A percentile compares a stretch with the other conserved stretches of the same genome.
phyloP scores from a whole-genome alignment of 1,140 invertebrate species.

The Drosophila nasuta region DNA sequence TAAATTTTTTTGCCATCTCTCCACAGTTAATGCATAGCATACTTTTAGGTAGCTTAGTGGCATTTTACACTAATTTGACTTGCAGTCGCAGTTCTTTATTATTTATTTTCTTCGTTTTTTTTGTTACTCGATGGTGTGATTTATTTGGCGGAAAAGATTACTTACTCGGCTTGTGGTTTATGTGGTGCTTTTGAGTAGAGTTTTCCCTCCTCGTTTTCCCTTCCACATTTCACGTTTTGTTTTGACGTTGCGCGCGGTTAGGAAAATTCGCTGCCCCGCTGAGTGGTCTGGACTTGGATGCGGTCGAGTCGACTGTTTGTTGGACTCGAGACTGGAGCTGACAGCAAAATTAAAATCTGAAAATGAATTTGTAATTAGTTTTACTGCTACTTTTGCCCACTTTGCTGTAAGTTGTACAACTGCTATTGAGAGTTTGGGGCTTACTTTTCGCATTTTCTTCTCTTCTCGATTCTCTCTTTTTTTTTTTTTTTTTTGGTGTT shows the following conservation, averaged over 20 bases:
- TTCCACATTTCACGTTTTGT: conserved; percentile 11
- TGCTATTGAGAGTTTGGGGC: conserved; percentile 51
- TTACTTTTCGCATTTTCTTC: conserved; percentile 31
- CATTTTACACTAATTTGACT: conserved; percentile 81
- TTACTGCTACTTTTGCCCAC: conserved; percentile 70
- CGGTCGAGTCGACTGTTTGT: conserved; percentile 22
- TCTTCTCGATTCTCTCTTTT: background rate
- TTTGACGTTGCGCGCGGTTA: conserved; percentile 48
- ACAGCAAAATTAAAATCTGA: conserved; percentile 78
- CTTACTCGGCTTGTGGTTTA: conserved; percentile 69
- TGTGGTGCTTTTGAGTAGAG: conserved; percentile 34
- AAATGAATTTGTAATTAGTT: conserved; percentile 84
- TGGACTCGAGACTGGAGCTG: conserved; percentile 59
- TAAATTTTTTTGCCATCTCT: conserved; percentile 61
- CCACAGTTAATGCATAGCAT: conserved; percentile 70
- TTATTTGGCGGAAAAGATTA: conserved; percentile 84
- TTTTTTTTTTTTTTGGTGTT: background rate
- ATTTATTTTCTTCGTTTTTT: conserved; percentile 11
- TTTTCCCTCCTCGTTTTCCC: background rate
- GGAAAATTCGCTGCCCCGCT: conserved; percentile 13
- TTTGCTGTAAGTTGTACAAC: conserved; percentile 48
- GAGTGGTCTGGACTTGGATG: conserved; percentile 10
- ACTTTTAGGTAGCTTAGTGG: conserved; percentile 81
- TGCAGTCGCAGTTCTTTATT: conserved; percentile 50
- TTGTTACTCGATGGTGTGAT: conserved; percentile 75